A percentile compares a stretch with the other conserved stretches of the same genome.
Conservation (phyloP, 2,888 invertebrate species). For the Epiblema foenella region DNA sequence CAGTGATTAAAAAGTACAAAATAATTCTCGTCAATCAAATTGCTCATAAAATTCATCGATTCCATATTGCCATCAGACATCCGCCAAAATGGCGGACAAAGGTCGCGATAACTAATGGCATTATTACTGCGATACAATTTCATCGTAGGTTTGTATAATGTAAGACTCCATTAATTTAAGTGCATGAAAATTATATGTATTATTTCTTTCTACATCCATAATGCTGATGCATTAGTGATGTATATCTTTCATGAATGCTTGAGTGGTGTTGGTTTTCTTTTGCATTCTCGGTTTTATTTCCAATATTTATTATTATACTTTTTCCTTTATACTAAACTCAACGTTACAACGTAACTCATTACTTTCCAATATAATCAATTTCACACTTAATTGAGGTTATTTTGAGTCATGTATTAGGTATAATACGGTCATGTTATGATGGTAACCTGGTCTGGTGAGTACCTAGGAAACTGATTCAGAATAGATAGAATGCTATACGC, state of each 20-base stretch:
- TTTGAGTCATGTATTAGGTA: constrained; percentile 45
- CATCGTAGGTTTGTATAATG: constrained; percentile 33
- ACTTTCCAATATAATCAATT: background rate
- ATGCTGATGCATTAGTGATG: constrained; percentile 9
- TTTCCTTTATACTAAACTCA: background rate
- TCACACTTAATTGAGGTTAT: constrained; percentile 20
- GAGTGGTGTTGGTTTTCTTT: constrained; percentile 37
- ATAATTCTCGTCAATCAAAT: constrained; percentile 9
- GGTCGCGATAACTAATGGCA: constrained; percentile 19
- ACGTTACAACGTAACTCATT: background rate
- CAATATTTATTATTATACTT: constrained; percentile 8
- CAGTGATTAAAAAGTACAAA: constrained; percentile 32
- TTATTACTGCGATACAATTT: constrained; percentile 30
- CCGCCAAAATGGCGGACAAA: constrained; percentile 42
- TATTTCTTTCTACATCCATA: constrained; percentile 8
- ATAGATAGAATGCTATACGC: constrained; percentile 53
- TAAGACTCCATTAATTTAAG: constrained; percentile 21
- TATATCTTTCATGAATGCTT: constrained; percentile 18
- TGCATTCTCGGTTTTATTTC: constrained; percentile 10
- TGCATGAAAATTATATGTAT: constrained; percentile 36
- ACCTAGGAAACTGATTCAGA: constrained; percentile 38
- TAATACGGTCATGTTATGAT: constrained; percentile 61
- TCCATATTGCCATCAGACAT: constrained; percentile 22
- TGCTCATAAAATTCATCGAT: constrained; percentile 14
- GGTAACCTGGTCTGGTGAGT: constrained; percentile 45